Conservation (phyloP, 2,888 invertebrate genomes). For the Schizaphis graminum region DNA sequence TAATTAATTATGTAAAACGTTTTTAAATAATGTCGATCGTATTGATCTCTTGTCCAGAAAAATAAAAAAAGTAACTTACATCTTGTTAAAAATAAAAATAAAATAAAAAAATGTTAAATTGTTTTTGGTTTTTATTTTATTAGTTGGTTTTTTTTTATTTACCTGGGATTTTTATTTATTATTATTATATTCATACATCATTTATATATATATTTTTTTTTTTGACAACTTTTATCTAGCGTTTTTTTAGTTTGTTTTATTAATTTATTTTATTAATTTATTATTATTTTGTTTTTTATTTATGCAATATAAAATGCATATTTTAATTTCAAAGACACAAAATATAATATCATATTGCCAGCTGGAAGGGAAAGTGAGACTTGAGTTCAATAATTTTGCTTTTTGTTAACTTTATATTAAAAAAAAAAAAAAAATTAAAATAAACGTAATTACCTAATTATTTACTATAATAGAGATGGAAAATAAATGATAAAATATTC, state of each 20-base stretch:
- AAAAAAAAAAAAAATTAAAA: slow-evolving; percentile 24
- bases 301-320: not conserved
- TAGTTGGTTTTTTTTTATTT: slow-evolving; percentile 24
- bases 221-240: slow-evolving; percentile 25
- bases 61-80: slow-evolving; percentile 42
- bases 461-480: slow-evolving; percentile 56
- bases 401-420: slow-evolving; percentile 53
- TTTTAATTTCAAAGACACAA: slow-evolving; percentile 47
- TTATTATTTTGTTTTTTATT: slow-evolving; percentile 18
- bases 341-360: slow-evolving; percentile 58
- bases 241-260: slow-evolving; percentile 2
- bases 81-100: slow-evolving; percentile 35
- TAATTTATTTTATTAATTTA: not conserved
- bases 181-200: slow-evolving; percentile 20
- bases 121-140: slow-evolving; percentile 32
- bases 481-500: slow-evolving; percentile 56
- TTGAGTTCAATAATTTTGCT: slow-evolving; percentile 64
- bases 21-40: slow-evolving; percentile 49
- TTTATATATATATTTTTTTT: slow-evolving; percentile 5
- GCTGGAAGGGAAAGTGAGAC: slow-evolving; percentile 60
- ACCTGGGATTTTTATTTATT: slow-evolving; percentile 48
- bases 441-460: slow-evolving; percentile 52
- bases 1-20: slow-evolving; percentile 50
- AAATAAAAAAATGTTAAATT: slow-evolving; percentile 12
- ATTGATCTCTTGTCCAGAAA: slow-evolving; percentile 63